Evolutionary conservation across 2,888 invertebrate genomes (phyloP).

Genomic region (Crocallis elinguaria): DNA sequence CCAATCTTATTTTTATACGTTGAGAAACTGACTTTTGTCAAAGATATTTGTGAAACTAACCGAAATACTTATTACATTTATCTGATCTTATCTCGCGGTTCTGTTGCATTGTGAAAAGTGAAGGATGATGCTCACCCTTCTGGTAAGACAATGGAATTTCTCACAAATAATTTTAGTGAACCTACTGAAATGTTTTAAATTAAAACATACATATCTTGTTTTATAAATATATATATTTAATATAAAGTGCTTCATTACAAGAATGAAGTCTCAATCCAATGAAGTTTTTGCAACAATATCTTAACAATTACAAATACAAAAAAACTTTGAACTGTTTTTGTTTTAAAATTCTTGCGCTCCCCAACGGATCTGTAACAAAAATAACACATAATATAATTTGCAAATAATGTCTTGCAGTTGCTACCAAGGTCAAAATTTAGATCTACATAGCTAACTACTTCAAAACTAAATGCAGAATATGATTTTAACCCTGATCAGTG

Average conservation of each 20-base stretch:
- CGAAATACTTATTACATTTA: too few relatives aligned
- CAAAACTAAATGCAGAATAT: too few relatives aligned
- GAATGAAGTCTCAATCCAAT: slow-evolving; percentile 22
- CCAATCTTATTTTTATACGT: too few relatives aligned
- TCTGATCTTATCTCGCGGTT: too few relatives aligned
- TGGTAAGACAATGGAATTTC: too few relatives aligned
- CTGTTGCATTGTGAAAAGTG: too few relatives aligned
- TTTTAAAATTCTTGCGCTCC: slow-evolving; percentile 86
- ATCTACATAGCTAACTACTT: neutral
- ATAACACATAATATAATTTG: neutral
- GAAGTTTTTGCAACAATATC: slow-evolving; percentile 29
- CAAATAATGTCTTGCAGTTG: neutral
- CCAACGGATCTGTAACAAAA: slow-evolving; percentile 87
- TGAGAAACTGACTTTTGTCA: too few relatives aligned
- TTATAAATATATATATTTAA: slow-evolving; percentile 28
- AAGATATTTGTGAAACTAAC: too few relatives aligned
- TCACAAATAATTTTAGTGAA: neutral
- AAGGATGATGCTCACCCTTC: too few relatives aligned
- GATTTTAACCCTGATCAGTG: too few relatives aligned
- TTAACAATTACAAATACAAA: slow-evolving; percentile 23
- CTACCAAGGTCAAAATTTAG: neutral
- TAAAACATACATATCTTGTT: too few relatives aligned
- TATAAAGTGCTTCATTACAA: slow-evolving; percentile 33
- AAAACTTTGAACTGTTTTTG: slow-evolving; percentile 11
- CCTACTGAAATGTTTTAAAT: slow-evolving; percentile 11